A percentile compares a stretch with the other conserved stretches of the same genome.
These are phyloP conservation scores for Chloebia gouldiae DNA, from an alignment of 2,113 vertebrate genomes.

Conservation along the genomic window DNA sequence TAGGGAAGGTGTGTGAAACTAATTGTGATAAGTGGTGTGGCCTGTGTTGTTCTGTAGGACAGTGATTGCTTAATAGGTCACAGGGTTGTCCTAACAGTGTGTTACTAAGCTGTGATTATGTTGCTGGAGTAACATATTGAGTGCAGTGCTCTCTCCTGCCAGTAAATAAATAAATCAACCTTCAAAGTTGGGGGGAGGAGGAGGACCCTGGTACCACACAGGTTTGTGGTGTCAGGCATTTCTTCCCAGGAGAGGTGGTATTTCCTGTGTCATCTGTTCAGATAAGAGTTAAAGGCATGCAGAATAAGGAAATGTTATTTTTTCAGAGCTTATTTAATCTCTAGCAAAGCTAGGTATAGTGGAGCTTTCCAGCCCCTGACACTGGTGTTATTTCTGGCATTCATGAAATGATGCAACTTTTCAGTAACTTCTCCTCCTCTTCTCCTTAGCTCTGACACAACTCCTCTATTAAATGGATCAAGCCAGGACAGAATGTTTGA, in stretches of 20 bases:
- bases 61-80: not conserved
- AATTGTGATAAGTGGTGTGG: not conserved
- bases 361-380: not conserved
- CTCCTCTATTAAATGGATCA: slow-evolving; percentile 94
- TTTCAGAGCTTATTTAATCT: not conserved
- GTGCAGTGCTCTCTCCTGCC: not conserved
- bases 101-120: not conserved
- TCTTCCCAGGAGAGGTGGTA: not conserved
- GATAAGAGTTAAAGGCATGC: not conserved
- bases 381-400: not conserved
- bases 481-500: slow-evolving; percentile 99
- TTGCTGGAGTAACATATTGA: not conserved
- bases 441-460: slow-evolving; percentile 88
- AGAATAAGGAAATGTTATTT: not conserved
- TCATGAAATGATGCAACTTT: not conserved
- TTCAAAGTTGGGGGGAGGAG: not conserved
- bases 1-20: not conserved
- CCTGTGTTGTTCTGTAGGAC: not conserved
- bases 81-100: not conserved
- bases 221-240: not conserved
- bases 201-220: not conserved
- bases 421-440: slow-evolving; percentile 1
- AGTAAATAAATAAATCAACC: not conserved
- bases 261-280: not conserved
- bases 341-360: not conserved